Percentiles rank a stretch among this genome's conserved stretches.
These are phyloP conservation scores for Trichacis sp. DNA, from an alignment of 2,888 invertebrate species.

Conservation along the genomic window DNA sequence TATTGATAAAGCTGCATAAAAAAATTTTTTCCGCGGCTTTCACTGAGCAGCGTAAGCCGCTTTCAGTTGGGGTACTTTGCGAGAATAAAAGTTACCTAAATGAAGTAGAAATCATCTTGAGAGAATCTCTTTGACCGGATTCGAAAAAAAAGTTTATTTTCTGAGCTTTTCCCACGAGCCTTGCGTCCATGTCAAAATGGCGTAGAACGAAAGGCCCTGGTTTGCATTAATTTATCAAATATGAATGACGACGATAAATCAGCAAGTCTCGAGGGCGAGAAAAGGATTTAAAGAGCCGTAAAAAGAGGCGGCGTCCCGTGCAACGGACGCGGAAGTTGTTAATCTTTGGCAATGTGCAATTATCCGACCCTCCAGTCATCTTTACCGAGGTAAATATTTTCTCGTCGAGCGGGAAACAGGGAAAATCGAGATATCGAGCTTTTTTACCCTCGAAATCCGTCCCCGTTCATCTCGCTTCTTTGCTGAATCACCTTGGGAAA, in stretches of 20 bases:
- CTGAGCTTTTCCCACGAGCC: constrained; percentile 24
- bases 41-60: constrained; percentile 35
- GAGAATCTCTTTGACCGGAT: constrained; percentile 3
- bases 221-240: constrained; percentile 33
- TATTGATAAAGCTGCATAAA: constrained; percentile 40
- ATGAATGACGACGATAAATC: constrained; percentile 30
- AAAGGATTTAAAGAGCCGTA: constrained; percentile 31
- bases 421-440: background rate
- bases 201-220: background rate
- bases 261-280: constrained; percentile 5
- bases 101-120: constrained; percentile 20
- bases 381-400: constrained; percentile 4
- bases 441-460: background rate
- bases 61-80: constrained; percentile 20
- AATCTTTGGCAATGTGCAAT: constrained; percentile 27
- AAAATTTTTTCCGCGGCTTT: constrained; percentile 33
- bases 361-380: constrained; percentile 11
- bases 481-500: background rate
- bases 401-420: background rate
- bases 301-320: constrained; percentile 9
- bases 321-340: constrained; percentile 22
- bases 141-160: constrained; percentile 10
- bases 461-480: background rate
- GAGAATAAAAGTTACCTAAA: constrained; percentile 14
- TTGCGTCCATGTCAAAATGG: constrained; percentile 15